A percentile compares a stretch with the other conserved stretches of the same genome.
These are phyloP conservation scores for Rhinogobius similis DNA, from an alignment of 2,113 vertebrate species.

Conservation along the genomic window DNA sequence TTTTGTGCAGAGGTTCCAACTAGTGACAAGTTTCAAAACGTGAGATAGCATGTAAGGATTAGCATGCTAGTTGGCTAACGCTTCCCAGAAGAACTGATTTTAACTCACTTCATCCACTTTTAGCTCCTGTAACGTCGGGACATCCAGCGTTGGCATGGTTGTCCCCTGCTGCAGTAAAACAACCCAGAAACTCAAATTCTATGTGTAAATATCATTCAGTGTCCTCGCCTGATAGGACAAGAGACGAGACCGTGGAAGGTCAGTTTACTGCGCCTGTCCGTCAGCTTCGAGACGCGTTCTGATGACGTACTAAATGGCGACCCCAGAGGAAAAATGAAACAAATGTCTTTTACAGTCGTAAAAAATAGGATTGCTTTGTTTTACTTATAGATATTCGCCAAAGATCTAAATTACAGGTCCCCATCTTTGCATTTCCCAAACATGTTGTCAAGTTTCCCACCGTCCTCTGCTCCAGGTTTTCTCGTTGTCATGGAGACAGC, in stretches of 20 bases:
- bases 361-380: neutral
- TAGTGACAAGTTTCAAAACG: neutral
- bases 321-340: neutral
- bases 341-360: neutral
- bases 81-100: neutral
- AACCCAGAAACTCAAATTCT: conserved; percentile 16
- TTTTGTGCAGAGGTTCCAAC: neutral
- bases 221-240: conserved; percentile 63
- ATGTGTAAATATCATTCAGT: conserved; percentile 49
- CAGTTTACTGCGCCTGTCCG: conserved; percentile 60
- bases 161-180: neutral
- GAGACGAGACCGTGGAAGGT: conserved; percentile 73
- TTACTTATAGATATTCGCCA: neutral
- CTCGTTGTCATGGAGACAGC: conserved; percentile 55
- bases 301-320: conserved; percentile 41
- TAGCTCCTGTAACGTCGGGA: conserved; percentile 86
- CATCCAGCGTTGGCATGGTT: conserved; percentile 81
- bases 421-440: neutral
- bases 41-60: conserved; percentile 14
- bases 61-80: conserved; percentile 42
- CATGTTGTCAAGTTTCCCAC: neutral
- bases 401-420: neutral
- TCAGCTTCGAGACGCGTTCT: conserved; percentile 24
- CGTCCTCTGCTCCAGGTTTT: neutral
- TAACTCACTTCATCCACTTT: conserved; percentile 87